Evolutionary conservation across 1,140 invertebrate genomes (phyloP), one percentile per base, ranked within the genome.

Genomic region (Drosophila bifasciata): DNA sequence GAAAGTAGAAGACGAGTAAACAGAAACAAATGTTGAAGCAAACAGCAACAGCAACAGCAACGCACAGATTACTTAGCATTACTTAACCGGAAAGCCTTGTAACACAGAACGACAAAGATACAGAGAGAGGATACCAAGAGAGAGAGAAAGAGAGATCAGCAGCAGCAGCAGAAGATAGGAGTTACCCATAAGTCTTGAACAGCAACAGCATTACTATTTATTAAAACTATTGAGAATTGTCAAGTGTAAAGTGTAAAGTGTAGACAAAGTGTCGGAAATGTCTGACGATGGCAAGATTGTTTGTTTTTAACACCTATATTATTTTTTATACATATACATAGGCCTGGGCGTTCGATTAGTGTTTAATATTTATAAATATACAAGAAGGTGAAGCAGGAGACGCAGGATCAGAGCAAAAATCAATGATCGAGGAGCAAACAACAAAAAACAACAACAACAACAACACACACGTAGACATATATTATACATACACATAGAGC

Each of bases 171-270:
- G 53, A 46, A 53, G 25, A 53, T 39, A 72, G 40, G 21, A 44
- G 28, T 53, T 70, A 74, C 48, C 56, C 52, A 71, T 59, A 68
- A 76, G 66, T 76, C 71, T 62, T 76, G 71, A 67, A 62, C 72
- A 80, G 73, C 68, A 80, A 75, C 81, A 86, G 81, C 81, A 86
- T 86, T 86, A 86, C 83, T 86, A 86, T 88, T 86, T 86, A 86
- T 86, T 81, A 85, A 85, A 59, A 80, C 70, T 79, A 64, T 69
- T 23, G 73, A 80, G 68, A 74, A 74, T 74, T 86, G 58, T 68
- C 48, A 39, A 48, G 32, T 76, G 55, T 75, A 60, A 75, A 61
- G 69, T 72, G 58, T 62, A 49, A 61, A 15, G 49, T 51, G 49
- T 51, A 36, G 63, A 69, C 59, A 68, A 61, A 74, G 75, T 77